phyloP scores from a whole-genome alignment of 2,888 invertebrate species.

The Amaurobius ferox region DNA sequence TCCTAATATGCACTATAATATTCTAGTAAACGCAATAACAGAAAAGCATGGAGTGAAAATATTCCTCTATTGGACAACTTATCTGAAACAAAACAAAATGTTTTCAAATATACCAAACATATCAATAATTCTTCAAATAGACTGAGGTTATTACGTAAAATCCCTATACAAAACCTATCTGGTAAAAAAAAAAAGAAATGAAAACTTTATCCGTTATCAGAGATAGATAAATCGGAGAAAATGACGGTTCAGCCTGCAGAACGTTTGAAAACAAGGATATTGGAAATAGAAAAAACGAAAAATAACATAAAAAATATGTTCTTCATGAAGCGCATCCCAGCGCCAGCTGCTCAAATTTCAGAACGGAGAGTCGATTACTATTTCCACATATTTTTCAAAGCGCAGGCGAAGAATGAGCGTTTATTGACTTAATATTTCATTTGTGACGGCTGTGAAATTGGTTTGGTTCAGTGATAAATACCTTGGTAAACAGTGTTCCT shows the following conservation, averaged over 20 bases:
- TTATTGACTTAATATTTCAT: slow-evolving; percentile 5
- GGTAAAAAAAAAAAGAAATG: no score
- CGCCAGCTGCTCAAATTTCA: neutral
- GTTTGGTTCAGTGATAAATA: neutral
- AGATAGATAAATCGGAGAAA: neutral
- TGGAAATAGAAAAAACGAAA: neutral
- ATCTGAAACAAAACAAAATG: no score
- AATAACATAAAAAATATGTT: neutral
- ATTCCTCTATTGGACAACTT: no score
- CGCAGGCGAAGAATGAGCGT: neutral
- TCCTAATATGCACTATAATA: no score
- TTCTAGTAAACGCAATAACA: no score
- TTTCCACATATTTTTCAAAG: neutral
- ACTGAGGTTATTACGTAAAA: no score
- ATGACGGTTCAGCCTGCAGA: neutral
- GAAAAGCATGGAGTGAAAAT: no score
- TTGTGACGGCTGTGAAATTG: neutral
- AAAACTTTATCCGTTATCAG: neutral
- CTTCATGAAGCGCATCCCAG: neutral
- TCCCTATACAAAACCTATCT: no score
- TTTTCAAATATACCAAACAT: no score
- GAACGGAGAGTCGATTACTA: neutral
- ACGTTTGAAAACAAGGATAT: neutral
- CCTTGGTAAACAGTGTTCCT: neutral
- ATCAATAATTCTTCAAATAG: no score